These are phyloP conservation scores for Pluvianellus socialis DNA, from an alignment of 2,113 vertebrate genomes.

Conservation along the genomic window DNA sequence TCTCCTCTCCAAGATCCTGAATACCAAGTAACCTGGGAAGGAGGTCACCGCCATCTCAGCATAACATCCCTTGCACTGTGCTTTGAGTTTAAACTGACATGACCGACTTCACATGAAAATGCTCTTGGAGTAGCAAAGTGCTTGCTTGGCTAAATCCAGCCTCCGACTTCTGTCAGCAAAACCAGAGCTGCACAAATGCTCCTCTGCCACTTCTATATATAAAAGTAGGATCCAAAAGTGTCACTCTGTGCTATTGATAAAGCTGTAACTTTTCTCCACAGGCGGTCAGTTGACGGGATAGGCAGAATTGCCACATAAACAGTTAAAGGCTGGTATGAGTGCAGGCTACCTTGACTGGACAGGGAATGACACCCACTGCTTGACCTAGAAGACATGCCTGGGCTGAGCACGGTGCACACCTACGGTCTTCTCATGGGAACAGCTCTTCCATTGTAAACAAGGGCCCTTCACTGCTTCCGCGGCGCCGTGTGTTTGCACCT, in stretches of 20 bases:
- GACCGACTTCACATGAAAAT: not conserved
- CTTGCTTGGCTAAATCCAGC: not conserved
- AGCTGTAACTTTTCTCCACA: not conserved
- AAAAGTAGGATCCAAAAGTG: not conserved
- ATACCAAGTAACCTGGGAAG: not conserved
- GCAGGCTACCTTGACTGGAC: not conserved
- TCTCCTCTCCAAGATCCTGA: not conserved
- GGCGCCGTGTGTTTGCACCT: not conserved
- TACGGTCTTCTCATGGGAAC: constrained; percentile 40
- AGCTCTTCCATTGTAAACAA: not conserved
- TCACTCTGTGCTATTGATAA: not conserved
- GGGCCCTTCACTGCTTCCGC: not conserved
- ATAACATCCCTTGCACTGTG: not conserved
- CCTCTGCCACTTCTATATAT: not conserved
- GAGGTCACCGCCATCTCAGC: not conserved
- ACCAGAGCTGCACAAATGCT: not conserved
- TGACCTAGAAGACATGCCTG: constrained; percentile 8
- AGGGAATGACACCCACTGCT: not conserved
- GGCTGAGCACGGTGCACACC: not conserved
- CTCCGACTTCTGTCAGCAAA: not conserved
- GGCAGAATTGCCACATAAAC: not conserved
- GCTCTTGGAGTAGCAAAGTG: not conserved
- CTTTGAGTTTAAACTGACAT: not conserved
- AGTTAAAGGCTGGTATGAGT: not conserved
- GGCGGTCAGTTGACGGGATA: not conserved